phyloP scores from a whole-genome alignment of 2,797 vertebrate genomes.

The Zenarchopterus dispar region DNA sequence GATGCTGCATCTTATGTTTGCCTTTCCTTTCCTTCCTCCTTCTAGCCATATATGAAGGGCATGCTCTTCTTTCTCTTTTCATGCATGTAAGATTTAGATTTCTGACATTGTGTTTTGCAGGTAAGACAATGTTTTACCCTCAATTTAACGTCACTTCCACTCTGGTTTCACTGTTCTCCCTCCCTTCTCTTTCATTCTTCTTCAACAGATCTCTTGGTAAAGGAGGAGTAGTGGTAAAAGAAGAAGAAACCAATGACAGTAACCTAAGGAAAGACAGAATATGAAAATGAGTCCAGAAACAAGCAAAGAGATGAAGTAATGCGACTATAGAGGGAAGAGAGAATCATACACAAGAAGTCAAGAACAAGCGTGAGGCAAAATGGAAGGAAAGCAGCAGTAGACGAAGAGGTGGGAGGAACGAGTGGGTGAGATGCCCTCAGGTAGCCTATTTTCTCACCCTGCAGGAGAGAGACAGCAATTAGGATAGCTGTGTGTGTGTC shows the following conservation, averaged over 20 bases:
- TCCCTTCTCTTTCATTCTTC: neutral
- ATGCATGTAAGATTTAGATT: too few species aligned
- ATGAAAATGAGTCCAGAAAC: slow-evolving; percentile 3
- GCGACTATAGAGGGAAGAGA: slow-evolving; percentile 18
- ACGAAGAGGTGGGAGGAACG: slow-evolving; percentile 34
- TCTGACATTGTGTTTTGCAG: too few species aligned
- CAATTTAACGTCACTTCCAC: too few species aligned
- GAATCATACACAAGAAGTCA: slow-evolving; percentile 12
- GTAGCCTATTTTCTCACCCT: slow-evolving; percentile 69
- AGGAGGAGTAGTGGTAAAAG: neutral
- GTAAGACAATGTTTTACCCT: too few species aligned
- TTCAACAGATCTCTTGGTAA: neutral
- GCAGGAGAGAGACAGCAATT: slow-evolving; percentile 70
- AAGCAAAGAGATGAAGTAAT: slow-evolving; percentile 8
- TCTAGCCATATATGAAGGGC: too few species aligned
- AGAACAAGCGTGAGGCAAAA: slow-evolving; percentile 3
- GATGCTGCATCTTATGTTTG: too few species aligned
- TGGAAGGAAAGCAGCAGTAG: slow-evolving; percentile 6
- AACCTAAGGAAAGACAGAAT: slow-evolving; percentile 1
- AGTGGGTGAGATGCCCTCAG: slow-evolving; percentile 61
- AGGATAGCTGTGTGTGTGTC: slow-evolving; percentile 47
- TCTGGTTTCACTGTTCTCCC: neutral
- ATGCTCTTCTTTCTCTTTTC: too few species aligned
- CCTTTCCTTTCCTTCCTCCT: too few species aligned
- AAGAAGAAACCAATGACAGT: too few species aligned